Evolutionary conservation across 2,888 invertebrate species (phyloP).

Genomic region (Cheilosia vernalis): DNA sequence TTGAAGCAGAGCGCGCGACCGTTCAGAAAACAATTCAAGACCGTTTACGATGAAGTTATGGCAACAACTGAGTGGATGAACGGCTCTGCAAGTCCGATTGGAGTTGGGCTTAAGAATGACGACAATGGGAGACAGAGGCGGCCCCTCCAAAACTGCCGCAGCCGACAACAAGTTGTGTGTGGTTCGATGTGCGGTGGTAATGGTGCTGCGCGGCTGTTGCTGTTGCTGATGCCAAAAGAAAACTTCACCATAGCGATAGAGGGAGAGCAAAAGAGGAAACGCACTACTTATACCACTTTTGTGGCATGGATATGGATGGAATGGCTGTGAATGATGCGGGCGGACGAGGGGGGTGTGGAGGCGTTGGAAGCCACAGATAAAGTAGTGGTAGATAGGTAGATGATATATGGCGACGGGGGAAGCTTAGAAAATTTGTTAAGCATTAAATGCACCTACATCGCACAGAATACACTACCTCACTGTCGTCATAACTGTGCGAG

Average conservation of each 20-base stretch:
- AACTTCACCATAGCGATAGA: constrained; percentile 55
- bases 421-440: constrained; percentile 51
- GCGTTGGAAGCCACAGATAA: not conserved
- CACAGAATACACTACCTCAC: constrained; percentile 18
- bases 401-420: constrained; percentile 31
- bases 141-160: constrained; percentile 41
- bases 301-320: not conserved
- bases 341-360: not conserved
- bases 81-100: constrained; percentile 57
- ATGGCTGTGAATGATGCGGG: not conserved
- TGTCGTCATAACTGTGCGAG: constrained; percentile 31
- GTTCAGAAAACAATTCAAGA: constrained; percentile 44
- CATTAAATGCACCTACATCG: constrained; percentile 49
- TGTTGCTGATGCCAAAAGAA: constrained; percentile 45
- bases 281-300: constrained; percentile 65
- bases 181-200: constrained; percentile 65
- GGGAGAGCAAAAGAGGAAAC: constrained; percentile 70
- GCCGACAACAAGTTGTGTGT: constrained; percentile 66
- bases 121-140: constrained; percentile 54
- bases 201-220: constrained; percentile 29
- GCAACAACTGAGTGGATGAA: constrained; percentile 71
- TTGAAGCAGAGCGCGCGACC: constrained; percentile 34
- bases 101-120: constrained; percentile 59
- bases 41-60: constrained; percentile 71
- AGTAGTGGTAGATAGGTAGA: constrained; percentile 2